Percentiles rank a stretch among this genome's conserved stretches.
Conservation (phyloP, 2,113 vertebrate species). For the Caranx melampygus region DNA sequence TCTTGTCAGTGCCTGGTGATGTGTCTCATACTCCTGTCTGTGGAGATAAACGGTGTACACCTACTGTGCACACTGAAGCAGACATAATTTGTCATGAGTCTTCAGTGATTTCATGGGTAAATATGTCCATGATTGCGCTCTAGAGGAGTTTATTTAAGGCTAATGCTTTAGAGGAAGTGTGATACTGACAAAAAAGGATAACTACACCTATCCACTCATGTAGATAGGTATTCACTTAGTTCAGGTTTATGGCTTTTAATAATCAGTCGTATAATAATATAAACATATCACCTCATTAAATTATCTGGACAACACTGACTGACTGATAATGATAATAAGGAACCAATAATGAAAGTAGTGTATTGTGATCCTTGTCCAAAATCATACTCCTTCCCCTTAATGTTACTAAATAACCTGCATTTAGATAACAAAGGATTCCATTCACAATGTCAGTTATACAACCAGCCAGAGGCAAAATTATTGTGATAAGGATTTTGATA, state of each 20-base stretch:
- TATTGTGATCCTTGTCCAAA: not conserved
- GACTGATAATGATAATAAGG: constrained; percentile 10
- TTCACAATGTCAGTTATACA: constrained; percentile 4
- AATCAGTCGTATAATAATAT: not conserved
- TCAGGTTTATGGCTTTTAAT: not conserved
- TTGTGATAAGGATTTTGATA: not conserved
- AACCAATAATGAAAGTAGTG: not conserved
- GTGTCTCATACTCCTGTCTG: constrained; percentile 20
- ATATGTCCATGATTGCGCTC: not conserved
- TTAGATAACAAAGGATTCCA: constrained; percentile 2
- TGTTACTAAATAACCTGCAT: constrained; percentile 21
- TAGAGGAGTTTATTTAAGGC: not conserved
- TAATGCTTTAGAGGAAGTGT: not conserved
- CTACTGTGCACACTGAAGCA: not conserved
- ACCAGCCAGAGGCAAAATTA: constrained; percentile 15
- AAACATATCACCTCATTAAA: not conserved
- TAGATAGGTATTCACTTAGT: not conserved
- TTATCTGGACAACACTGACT: not conserved
- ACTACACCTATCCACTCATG: not conserved
- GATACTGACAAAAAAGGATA: not conserved
- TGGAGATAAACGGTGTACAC: not conserved
- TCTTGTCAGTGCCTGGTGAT: constrained; percentile 24
- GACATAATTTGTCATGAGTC: not conserved
- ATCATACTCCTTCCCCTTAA: not conserved
- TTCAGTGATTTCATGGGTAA: not conserved